Percentiles rank a stretch among this genome's conserved stretches.
Conservation (phyloP, 2,797 vertebrate species). For the Eremophila alpestris region DNA sequence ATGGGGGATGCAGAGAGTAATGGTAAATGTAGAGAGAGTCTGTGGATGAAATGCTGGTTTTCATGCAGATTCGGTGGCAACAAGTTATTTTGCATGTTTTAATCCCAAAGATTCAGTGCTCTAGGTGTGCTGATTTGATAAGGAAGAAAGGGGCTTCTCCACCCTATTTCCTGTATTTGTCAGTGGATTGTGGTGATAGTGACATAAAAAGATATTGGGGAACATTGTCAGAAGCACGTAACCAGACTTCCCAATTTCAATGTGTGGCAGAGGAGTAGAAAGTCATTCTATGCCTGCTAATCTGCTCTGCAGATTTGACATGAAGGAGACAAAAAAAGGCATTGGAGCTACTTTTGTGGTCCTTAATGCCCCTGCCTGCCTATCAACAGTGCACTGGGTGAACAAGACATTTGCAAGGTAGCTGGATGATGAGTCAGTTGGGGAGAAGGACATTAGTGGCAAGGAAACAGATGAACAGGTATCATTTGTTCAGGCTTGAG, state of each 20-base stretch:
- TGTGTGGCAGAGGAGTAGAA: background rate
- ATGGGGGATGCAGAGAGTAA: background rate
- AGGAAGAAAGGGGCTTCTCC: background rate
- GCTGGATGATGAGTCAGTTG: background rate
- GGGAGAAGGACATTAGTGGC: background rate
- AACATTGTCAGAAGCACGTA: background rate
- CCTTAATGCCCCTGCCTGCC: background rate
- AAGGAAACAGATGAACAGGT: background rate
- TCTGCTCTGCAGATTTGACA: background rate
- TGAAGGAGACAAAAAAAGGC: background rate
- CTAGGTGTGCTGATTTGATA: background rate
- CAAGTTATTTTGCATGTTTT: background rate
- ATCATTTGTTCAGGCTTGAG: background rate
- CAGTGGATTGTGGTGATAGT: background rate
- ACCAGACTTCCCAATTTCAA: background rate
- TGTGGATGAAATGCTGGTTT: background rate
- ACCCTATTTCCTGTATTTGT: background rate
- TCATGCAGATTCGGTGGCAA: background rate
- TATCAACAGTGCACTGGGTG: background rate
- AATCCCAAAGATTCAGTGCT: background rate
- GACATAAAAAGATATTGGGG: background rate
- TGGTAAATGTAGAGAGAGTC: fast-evolving
- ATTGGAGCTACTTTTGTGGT: background rate
- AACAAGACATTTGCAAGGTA: background rate
- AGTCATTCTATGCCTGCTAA: background rate